Evolutionary conservation across 2,113 vertebrate genomes (phyloP), one percentile per base, ranked within the genome.

Genomic region (Cryptotis parvus): DNA sequence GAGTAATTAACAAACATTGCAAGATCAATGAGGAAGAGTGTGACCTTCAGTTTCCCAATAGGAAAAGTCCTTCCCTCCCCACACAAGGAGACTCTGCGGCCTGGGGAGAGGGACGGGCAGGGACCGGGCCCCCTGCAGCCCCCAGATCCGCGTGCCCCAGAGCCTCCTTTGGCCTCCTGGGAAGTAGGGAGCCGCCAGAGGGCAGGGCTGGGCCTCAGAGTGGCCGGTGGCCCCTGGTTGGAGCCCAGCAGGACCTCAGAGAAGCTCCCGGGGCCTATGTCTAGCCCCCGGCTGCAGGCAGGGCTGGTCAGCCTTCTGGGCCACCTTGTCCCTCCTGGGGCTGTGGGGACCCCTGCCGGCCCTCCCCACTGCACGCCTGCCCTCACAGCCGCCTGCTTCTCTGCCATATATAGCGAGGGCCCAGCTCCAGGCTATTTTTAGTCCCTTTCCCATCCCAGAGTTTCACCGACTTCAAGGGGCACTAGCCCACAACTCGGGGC

Each of bases 1-100:
- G 99, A 99, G 99, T 99, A 99, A 99, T 99, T 99, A 99, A 99
- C 99, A 99, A 99, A 99, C 99, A 99, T 99, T 98, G 99, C 99
- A 99, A 99, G 99, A 99, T 99, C 99, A 99, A 99, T 99, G 99
- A 99, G 99, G 99, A 99, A 99, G 99, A 99, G 98, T 99, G 98
- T 99, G 99, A 99, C 99, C 99, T 99, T 99, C 99, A 99, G 98
- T 97, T 98, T 98, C 97, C 98, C 98, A 97, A 98, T 98, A 98
- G 97, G 97, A 97, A 97, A 98, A 98, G 98, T 98, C 98, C 98
- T 98, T 98, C 97, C 45, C 92, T 96, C 97, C 93, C 96, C 96
- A 97, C 97, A 96, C 98, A 98, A 98, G 98, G 98, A 98, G 98
- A 98, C 97, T 97, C 96, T 85, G 95, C 96, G 97, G 97, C 96